phyloP scores from a whole-genome alignment of 2,888 invertebrate species.

The Drosophila nr. perissopoda region DNA sequence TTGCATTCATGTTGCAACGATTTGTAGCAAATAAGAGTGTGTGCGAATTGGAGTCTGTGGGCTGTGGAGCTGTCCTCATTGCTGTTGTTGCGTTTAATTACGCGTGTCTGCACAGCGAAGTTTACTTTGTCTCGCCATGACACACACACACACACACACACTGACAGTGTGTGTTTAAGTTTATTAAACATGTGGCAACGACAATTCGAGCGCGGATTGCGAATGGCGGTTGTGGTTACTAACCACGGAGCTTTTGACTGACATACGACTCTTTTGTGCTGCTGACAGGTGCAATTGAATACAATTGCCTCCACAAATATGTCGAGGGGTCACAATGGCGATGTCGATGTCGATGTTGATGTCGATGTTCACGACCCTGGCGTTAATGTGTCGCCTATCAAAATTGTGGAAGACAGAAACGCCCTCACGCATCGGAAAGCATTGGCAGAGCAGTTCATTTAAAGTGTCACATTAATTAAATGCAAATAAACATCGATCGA shows the following conservation, averaged over 20 bases:
- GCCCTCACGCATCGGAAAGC: slow-evolving; percentile 27
- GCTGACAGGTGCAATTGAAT: slow-evolving; percentile 69
- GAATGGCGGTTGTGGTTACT: slow-evolving; percentile 3
- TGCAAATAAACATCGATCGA: slow-evolving; percentile 69
- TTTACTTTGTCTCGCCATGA: slow-evolving; percentile 70
- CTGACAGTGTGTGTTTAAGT: slow-evolving; percentile 55
- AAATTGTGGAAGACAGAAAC: slow-evolving; percentile 68
- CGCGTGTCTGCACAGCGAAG: slow-evolving; percentile 70
- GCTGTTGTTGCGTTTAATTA: slow-evolving; percentile 75
- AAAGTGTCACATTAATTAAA: slow-evolving; percentile 78
- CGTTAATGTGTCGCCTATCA: slow-evolving; percentile 74
- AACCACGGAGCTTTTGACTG: slow-evolving; percentile 46
- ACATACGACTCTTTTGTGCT: slow-evolving; percentile 27
- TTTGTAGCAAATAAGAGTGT: slow-evolving; percentile 67
- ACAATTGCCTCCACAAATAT: slow-evolving; percentile 60
- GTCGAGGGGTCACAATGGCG: not conserved
- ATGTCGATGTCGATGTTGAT: not conserved
- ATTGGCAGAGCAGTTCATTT: slow-evolving; percentile 62
- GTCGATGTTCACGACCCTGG: slow-evolving; percentile 8
- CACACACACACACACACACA: slow-evolving; percentile 20
- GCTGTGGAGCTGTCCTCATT: slow-evolving; percentile 24
- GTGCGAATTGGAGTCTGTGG: slow-evolving; percentile 13
- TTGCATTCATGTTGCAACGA: slow-evolving; percentile 69
- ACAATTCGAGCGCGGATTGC: not conserved
- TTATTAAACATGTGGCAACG: slow-evolving; percentile 66